Evolutionary conservation across 2,888 invertebrate genomes (phyloP).

Genomic region (Agapostemon virescens): DNA sequence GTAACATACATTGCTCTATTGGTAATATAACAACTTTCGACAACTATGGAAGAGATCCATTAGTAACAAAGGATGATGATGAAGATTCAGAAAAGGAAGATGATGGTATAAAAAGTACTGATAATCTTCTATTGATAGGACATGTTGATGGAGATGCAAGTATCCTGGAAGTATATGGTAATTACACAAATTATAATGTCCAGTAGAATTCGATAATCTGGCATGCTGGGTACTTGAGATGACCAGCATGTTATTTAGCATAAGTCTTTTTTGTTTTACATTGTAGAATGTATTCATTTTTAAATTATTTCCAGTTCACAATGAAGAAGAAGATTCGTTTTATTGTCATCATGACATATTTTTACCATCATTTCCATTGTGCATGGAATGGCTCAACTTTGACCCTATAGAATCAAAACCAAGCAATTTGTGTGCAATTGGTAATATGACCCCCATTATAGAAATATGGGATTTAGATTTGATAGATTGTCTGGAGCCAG

Average conservation of each 20-base stretch:
- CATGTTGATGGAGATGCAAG: slow-evolving; percentile 93
- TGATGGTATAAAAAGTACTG: slow-evolving; percentile 91
- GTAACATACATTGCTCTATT: slow-evolving; percentile 72
- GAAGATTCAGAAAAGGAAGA: slow-evolving; percentile 92
- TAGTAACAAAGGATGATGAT: slow-evolving; percentile 69
- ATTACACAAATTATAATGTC: slow-evolving; percentile 27
- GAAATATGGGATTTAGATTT: slow-evolving; percentile 99
- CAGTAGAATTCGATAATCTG: too few species aligned
- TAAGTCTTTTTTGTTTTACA: slow-evolving; percentile 4
- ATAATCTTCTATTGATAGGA: slow-evolving; percentile 94
- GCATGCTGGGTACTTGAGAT: too few species aligned
- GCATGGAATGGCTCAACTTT: slow-evolving; percentile 95
- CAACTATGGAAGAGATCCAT: slow-evolving; percentile 73
- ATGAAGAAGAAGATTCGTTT: slow-evolving; percentile 92
- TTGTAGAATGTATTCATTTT: slow-evolving; percentile 61
- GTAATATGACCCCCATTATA: slow-evolving; percentile 95
- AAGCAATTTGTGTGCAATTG: slow-evolving; percentile 94
- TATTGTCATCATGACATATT: slow-evolving; percentile 97
- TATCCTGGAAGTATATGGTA: slow-evolving; percentile 93
- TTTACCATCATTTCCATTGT: slow-evolving; percentile 93
- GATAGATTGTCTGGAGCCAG: slow-evolving; percentile 94
- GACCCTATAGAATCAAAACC: slow-evolving; percentile 88
- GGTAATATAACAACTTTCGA: slow-evolving; percentile 72
- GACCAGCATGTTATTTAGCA: too few species aligned
- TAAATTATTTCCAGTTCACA: slow-evolving; percentile 87